Evolutionary conservation across 2,888 invertebrate genomes (phyloP).

Genomic region (Phortica okadai): DNA sequence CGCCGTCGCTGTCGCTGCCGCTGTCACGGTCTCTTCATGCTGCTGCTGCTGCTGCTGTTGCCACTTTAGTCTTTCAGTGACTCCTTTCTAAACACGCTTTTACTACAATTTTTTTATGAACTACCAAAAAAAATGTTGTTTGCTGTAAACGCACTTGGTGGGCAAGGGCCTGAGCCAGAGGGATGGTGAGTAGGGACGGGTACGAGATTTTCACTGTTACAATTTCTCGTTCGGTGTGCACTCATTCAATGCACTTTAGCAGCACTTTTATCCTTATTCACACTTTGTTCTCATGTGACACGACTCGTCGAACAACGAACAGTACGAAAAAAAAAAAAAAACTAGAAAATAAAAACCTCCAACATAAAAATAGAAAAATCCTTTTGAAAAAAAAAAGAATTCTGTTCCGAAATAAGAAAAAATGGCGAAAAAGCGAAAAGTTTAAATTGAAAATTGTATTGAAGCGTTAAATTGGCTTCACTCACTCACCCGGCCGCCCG

Average conservation of each 20-base stretch:
- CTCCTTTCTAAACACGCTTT: slow-evolving; percentile 17
- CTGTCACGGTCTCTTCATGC: background rate
- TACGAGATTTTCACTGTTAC: too few species aligned
- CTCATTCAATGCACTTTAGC: slow-evolving; percentile 1
- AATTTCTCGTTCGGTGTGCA: slow-evolving; percentile 16
- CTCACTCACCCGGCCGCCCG: background rate
- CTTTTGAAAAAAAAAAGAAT: background rate
- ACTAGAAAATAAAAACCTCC: slow-evolving; percentile 22
- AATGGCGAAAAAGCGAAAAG: slow-evolving; percentile 54
- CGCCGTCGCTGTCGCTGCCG: too few species aligned
- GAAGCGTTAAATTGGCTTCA: slow-evolving; percentile 70
- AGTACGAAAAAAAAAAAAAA: background rate
- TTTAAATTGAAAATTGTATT: slow-evolving; percentile 70
- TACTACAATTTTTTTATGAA: slow-evolving; percentile 54
- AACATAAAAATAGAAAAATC: background rate
- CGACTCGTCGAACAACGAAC: background rate
- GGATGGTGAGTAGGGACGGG: too few species aligned
- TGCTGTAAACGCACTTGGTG: slow-evolving; percentile 48
- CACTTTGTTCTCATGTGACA: slow-evolving; percentile 26
- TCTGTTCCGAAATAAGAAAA: slow-evolving; percentile 52
- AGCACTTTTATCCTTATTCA: slow-evolving; percentile 11
- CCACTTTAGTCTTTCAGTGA: background rate
- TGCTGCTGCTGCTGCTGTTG: background rate
- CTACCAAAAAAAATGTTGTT: slow-evolving; percentile 7
- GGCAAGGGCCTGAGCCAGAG: slow-evolving; percentile 37